Conservation (phyloP, 2,113 vertebrate species). For the Planiliza haematocheilus region DNA sequence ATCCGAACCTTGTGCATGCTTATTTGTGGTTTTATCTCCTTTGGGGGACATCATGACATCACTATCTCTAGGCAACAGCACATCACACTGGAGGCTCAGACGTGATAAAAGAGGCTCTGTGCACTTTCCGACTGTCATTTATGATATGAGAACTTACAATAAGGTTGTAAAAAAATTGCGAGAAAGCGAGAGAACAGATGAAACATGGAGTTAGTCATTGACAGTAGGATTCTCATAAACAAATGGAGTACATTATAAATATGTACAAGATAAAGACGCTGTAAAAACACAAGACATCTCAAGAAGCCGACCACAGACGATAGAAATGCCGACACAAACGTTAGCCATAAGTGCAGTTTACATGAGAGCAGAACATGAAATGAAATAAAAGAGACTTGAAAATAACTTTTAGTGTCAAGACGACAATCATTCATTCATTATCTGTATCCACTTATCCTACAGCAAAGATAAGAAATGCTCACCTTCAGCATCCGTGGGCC, state of each 20-base stretch:
- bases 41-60: slow-evolving; percentile 13
- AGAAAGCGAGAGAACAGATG: neutral
- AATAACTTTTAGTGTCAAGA: too few species aligned
- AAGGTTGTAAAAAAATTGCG: neutral
- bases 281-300: neutral
- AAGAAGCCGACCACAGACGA: neutral
- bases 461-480: slow-evolving; percentile 41
- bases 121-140: neutral
- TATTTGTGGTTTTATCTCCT: slow-evolving; percentile 38
- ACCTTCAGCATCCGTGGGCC: slow-evolving; percentile 89
- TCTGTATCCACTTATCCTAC: too few species aligned
- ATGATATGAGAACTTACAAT: neutral
- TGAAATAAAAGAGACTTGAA: too few species aligned
- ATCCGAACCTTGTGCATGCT: slow-evolving; percentile 23
- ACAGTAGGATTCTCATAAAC: neutral
- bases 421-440: too few species aligned
- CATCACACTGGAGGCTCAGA: neutral
- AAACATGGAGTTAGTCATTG: neutral
- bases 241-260: too few species aligned
- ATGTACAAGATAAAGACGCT: neutral
- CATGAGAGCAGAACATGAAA: too few species aligned
- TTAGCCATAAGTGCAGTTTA: too few species aligned
- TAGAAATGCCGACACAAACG: neutral
- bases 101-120: neutral
- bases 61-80: slow-evolving; percentile 34